Evolutionary conservation across 2,888 invertebrate genomes (phyloP), one percentile per base, ranked within the genome.

Genomic region (Nesidiocoris tenuis): DNA sequence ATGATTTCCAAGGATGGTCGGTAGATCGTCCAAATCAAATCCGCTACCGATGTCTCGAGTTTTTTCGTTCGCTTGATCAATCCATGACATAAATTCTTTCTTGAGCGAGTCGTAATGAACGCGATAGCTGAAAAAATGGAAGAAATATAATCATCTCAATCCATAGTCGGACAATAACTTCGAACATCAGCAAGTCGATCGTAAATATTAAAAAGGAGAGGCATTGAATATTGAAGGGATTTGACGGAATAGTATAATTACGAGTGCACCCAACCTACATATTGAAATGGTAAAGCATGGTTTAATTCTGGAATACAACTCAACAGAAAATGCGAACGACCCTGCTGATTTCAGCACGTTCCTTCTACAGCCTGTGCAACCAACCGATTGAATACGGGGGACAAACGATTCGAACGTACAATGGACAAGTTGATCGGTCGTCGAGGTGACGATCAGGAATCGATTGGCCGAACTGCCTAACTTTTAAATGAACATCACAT

Each of bases 11-110:
- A 96, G 86, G 82, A 95, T 93, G 5, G 89, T 86, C 65, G 90
- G 86, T 7, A 96, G 90, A 80, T 93, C 93, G 80, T 93, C 92
- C 82, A 94, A 95, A 83, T 96, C 93, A 3, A 96, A 90, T 16
- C 95, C 80, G 61, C 92, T 91, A 81, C 92, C 91, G 78, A 91
- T 90, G 82, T 91, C 89, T 78, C 90, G 89, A 21, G 96, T 83
- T 61, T 91, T 88, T 66, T 90, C 88, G 80, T 91, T 91, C 0
- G 95, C 94, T 82, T 94, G 92, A 81, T 90, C 90, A 0, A 94
- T 90, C 94, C 95, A 95, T 71, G 88, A 88, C 81, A 90, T 90
- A 3, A 96, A 87, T 83, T 92, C 91, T 64, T 92, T 90, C 0
- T 92, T 91, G 2, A 92, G 85, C 67, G 88, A 87, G 79, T 90